Conservation (phyloP, 1,140 invertebrate species). For the Arctopsyche grandis region DNA sequence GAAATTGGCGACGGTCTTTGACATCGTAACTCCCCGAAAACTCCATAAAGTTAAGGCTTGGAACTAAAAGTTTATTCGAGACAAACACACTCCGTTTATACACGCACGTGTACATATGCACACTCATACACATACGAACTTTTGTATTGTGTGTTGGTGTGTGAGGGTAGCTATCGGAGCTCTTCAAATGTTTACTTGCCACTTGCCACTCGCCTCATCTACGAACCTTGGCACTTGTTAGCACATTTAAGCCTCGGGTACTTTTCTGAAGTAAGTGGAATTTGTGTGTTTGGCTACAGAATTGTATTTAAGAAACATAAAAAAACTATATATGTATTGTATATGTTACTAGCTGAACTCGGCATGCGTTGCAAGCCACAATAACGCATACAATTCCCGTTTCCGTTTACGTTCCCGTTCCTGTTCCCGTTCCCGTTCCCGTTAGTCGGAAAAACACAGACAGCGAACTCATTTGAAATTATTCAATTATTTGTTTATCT, state of each 20-base stretch:
- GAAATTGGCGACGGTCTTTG: slow-evolving; percentile 37
- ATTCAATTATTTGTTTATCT: no score
- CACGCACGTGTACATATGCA: not conserved
- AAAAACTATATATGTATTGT: no score
- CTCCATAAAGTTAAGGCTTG: slow-evolving; percentile 24
- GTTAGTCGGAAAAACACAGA: no score
- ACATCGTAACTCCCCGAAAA: slow-evolving; percentile 34
- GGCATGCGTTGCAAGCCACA: no score
- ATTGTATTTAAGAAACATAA: no score
- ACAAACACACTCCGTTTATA: slow-evolving; percentile 10
- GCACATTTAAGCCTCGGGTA: slow-evolving; percentile 3
- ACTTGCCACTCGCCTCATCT: slow-evolving; percentile 6
- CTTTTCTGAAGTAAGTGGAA: not conserved
- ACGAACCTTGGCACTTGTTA: slow-evolving; percentile 3
- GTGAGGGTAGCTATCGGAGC: slow-evolving; percentile 17
- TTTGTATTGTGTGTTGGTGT: not conserved
- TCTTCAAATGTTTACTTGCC: slow-evolving; percentile 34
- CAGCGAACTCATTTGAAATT: no score
- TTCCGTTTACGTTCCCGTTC: no score
- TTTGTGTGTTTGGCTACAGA: no score
- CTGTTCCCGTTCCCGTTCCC: no score
- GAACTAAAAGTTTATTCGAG: slow-evolving; percentile 36
- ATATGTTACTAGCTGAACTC: no score
- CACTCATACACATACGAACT: not conserved
- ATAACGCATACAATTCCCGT: no score